phyloP scores from a whole-genome alignment of 2,888 invertebrate genomes.

The Drosophila meridionalis region DNA sequence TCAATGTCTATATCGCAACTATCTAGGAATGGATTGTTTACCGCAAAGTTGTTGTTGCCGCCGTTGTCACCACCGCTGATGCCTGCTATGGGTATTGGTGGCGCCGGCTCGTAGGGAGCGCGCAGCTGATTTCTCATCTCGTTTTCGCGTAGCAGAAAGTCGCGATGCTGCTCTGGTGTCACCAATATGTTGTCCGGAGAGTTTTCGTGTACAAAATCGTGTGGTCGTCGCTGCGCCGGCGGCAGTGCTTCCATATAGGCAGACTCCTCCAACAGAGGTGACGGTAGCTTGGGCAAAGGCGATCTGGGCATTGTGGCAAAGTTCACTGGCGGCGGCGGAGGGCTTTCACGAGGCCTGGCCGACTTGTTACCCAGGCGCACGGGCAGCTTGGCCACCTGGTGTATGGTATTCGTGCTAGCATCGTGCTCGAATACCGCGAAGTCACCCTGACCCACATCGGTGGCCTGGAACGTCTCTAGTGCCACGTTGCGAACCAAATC shows the following conservation, averaged over 20 bases:
- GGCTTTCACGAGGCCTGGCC: constrained; percentile 83
- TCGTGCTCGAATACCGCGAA: constrained; percentile 85
- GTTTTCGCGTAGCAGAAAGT: constrained; percentile 83
- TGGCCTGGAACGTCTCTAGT: constrained; percentile 82
- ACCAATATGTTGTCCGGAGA: constrained; percentile 84
- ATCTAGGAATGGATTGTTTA: constrained; percentile 84
- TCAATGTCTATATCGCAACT: constrained; percentile 76
- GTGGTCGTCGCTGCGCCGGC: constrained; percentile 78
- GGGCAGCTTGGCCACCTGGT: constrained; percentile 75
- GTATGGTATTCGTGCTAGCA: constrained; percentile 83
- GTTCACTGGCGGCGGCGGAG: constrained; percentile 85
- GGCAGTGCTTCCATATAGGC: constrained; percentile 83
- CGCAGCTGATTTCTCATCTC: constrained; percentile 83
- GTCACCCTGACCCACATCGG: constrained; percentile 84
- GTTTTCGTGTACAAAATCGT: constrained; percentile 84
- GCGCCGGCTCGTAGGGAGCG: constrained; percentile 75
- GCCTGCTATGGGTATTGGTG: constrained; percentile 67
- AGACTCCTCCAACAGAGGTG: constrained; percentile 60
- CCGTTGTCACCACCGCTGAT: constrained; percentile 45
- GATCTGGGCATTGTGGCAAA: constrained; percentile 81
- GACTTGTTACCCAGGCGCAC: constrained; percentile 68
- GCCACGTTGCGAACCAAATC: constrained; percentile 83
- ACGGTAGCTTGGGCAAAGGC: constrained; percentile 42
- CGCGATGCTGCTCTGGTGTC: constrained; percentile 83
- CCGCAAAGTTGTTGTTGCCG: constrained; percentile 72